A percentile compares a stretch with the other conserved stretches of the same genome.
These are phyloP conservation scores for Plebejus anna DNA, from an alignment of 2,888 invertebrate species.

Conservation along the genomic window DNA sequence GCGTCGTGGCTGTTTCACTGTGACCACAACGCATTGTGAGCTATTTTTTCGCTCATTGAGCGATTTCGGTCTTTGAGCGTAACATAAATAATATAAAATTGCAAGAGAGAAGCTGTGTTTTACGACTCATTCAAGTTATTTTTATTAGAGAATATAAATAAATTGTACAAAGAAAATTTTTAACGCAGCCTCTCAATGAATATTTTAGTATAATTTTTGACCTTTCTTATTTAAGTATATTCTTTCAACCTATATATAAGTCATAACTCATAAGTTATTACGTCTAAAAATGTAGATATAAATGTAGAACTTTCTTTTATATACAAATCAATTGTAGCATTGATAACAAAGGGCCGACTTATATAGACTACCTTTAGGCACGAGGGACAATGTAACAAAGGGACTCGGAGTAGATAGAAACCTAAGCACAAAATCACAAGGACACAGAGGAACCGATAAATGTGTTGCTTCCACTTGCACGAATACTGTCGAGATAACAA, in stretches of 20 bases:
- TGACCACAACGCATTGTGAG: too few species aligned
- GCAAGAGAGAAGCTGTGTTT: too few species aligned
- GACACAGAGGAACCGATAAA: not conserved
- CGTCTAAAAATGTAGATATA: not conserved
- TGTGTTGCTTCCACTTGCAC: not conserved
- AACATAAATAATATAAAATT: too few species aligned
- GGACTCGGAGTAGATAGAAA: not conserved
- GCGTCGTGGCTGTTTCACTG: too few species aligned
- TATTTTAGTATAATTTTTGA: not conserved
- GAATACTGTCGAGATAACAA: not conserved
- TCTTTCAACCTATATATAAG: not conserved
- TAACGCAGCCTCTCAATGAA: not conserved
- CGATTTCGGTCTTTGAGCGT: too few species aligned
- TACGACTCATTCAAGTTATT: not conserved
- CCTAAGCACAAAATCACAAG: conserved; percentile 5
- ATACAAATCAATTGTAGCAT: not conserved
- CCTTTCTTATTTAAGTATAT: not conserved
- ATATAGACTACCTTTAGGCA: not conserved
- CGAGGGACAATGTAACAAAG: not conserved
- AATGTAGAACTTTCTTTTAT: not conserved
- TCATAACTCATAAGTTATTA: not conserved
- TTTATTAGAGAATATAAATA: not conserved
- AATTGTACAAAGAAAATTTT: not conserved
- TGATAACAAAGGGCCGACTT: not conserved
- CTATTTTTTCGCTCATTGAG: too few species aligned